Evolutionary conservation across 1,140 invertebrate species (phyloP), one percentile per base, ranked within the genome.

Genomic region (Drosophila takahashii): DNA sequence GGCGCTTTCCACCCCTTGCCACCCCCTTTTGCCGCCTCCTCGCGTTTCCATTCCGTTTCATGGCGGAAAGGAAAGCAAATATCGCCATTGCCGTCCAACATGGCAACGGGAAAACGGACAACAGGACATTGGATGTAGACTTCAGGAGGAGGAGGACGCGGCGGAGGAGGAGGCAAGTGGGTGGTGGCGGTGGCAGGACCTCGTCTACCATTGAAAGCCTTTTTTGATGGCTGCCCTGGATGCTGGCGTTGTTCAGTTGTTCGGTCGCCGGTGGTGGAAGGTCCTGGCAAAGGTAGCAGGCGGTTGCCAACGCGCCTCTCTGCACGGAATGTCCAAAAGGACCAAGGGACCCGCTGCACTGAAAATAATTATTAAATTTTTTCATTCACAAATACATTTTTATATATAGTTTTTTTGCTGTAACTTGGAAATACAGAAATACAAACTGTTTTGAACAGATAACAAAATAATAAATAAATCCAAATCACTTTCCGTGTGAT

Each of bases 141-240:
- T 62, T 13, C 36, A 22, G 58, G 34, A 32, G 13, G 27, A 51
- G 60, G 36, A 36, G 61, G 41, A 36, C 51, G 10, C 11, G 45
- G 50, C 10, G 18, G 18, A 34, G 27, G 52, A 54, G 34, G 34
- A 16, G 39, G 26, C 18, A 18, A 5, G 48, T 18, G 22, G 16
- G 26, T 6, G 8, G 16, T 13, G 18, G 59, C 59, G 59, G 15
- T 10, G 18, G 60, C 59, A 64, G 62, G 51, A 47, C 67, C 48
- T 72, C 75, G 81, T 81, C 81, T 86, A 77, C 81, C 81, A 86
- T 86, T 86, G 81, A 86, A 86, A 86, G 83, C 79, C 81, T 64
- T 87, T 86, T 83, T 87, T 86, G 79, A 86, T 83, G 81, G 83
- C 66, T 41, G 42, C 42, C 52, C 10, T 47, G 34, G 50, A 22